Evolutionary conservation across 2,888 invertebrate genomes (phyloP).

Genomic region (Cheilosia scutellata): DNA sequence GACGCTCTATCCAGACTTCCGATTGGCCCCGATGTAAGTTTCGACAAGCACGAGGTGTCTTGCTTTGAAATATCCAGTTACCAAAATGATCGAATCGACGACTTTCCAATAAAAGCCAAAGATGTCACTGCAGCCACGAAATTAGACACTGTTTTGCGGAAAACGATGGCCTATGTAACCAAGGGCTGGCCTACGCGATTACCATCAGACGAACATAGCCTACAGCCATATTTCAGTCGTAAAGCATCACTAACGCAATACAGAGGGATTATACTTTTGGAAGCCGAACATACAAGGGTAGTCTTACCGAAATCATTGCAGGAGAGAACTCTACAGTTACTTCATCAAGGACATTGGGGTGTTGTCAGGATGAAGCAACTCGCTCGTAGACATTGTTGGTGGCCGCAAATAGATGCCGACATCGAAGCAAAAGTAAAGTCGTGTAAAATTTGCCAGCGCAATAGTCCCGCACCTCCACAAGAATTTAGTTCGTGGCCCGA

Average conservation of each 20-base stretch:
- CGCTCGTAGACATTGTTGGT: slow-evolving; percentile 14
- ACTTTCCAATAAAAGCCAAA: slow-evolving; percentile 48
- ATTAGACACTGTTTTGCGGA: slow-evolving; percentile 20
- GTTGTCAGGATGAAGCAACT: slow-evolving; percentile 25
- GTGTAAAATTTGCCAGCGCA: slow-evolving; percentile 17
- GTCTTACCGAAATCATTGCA: slow-evolving; percentile 38
- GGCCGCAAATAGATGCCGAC: background rate
- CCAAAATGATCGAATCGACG: slow-evolving; percentile 25
- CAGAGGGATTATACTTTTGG: slow-evolving; percentile 46
- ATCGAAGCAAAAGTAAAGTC: slow-evolving; percentile 6
- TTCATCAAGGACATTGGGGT: slow-evolving; percentile 48
- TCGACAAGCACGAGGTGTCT: slow-evolving; percentile 55
- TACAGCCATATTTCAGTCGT: slow-evolving; percentile 46
- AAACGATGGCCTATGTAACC: slow-evolving; percentile 14
- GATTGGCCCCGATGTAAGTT: slow-evolving; percentile 47
- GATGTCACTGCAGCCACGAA: slow-evolving; percentile 20
- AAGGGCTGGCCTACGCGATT: slow-evolving; percentile 52
- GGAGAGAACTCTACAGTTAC: background rate
- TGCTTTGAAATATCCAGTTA: slow-evolving; percentile 26
- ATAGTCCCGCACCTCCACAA: slow-evolving; percentile 17
- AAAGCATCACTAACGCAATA: slow-evolving; percentile 43
- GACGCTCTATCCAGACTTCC: slow-evolving; percentile 74
- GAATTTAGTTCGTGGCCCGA: slow-evolving; percentile 36
- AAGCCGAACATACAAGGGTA: slow-evolving; percentile 55
- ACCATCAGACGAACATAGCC: background rate